Evolutionary conservation across 2,888 invertebrate species (phyloP), one percentile per base, ranked within the genome.

Genomic region (Napeogenes sylphis): DNA sequence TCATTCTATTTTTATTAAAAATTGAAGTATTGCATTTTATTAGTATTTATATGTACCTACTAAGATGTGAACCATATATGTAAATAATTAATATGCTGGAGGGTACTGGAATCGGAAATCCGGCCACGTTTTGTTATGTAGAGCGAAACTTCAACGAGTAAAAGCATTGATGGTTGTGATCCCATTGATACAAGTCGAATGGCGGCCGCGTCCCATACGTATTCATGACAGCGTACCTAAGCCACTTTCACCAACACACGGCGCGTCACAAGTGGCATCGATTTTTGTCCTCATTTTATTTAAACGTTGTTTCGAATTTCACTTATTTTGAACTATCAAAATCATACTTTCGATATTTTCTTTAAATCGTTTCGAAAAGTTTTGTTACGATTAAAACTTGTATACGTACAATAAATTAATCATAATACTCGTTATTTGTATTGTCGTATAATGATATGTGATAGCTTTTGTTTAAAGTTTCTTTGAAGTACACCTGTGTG

Each of bases 401-500:
- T 21, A 21, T 21, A 21, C n/a, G n/a, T n/a, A 21, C 21, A 21
- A 21, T 21, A 21, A 21, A 21, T 21, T 21, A 21, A 21, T 21
- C 1, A 21, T 21, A 21, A 21, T 21, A 21, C 21, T 21, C 21
- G 21, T 21, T 21, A 21, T 21, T 1, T 1, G 21, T 21, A 21
- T 21, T 21, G 21, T 21, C 21, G 0, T 21, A 21, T 21, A 21
- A 12, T 51, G 21, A 51, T 51, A 42, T 55, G n/a, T 55, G 33
- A 35, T 14, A n/a, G 14, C 35, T 13, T 14, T 42, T 38, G 21
- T 35, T 12, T 60, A 79, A 81, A 81, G 85, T 85, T 84, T 82
- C 78, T 80, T 81, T 80, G 81, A 84, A 83, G 76, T 81, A 80
- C 87, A 87, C 84, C 84, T 85, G 88, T 84, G 77, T 67, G 76